Percentiles rank a stretch among this genome's conserved stretches.
phyloP scores from a whole-genome alignment of 2,113 vertebrate species.

The Coracopsis vasa region DNA sequence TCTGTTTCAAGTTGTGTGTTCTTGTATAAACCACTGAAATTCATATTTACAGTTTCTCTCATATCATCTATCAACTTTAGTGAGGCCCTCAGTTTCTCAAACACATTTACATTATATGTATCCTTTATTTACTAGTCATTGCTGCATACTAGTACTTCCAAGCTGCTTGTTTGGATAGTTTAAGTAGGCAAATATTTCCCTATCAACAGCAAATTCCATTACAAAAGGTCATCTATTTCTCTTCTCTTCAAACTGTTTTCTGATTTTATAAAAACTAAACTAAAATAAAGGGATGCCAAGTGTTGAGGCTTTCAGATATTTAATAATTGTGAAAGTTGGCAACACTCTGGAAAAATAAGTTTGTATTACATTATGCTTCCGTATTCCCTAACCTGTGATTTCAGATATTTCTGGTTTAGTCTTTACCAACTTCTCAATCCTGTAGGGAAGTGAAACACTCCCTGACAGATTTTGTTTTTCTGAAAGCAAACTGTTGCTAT shows the following conservation, averaged over 20 bases:
- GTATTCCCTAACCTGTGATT: slow-evolving; percentile 33
- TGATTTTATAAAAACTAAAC: neutral
- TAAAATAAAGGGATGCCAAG: neutral
- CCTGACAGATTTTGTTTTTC: slow-evolving; percentile 25
- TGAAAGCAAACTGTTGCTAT: slow-evolving; percentile 47
- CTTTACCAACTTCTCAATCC: slow-evolving; percentile 7
- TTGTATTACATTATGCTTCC: neutral
- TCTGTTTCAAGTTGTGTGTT: neutral
- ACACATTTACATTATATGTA: neutral
- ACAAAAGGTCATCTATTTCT: neutral
- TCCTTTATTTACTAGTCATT: neutral
- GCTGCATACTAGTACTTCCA: neutral
- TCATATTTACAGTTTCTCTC: neutral
- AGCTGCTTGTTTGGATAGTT: neutral
- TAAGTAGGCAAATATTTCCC: neutral
- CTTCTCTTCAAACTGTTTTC: neutral
- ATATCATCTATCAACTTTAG: neutral
- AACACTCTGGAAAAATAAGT: neutral
- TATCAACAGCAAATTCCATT: neutral
- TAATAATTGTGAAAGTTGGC: neutral
- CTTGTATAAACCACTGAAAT: neutral
- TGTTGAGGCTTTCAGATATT: neutral
- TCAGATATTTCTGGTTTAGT: slow-evolving; percentile 7
- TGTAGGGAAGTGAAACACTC: slow-evolving; percentile 37
- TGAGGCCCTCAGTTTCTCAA: neutral